Evolutionary conservation across 2,888 invertebrate genomes (phyloP), one percentile per base, ranked within the genome.

Genomic region (Chrysolina haemoptera): DNA sequence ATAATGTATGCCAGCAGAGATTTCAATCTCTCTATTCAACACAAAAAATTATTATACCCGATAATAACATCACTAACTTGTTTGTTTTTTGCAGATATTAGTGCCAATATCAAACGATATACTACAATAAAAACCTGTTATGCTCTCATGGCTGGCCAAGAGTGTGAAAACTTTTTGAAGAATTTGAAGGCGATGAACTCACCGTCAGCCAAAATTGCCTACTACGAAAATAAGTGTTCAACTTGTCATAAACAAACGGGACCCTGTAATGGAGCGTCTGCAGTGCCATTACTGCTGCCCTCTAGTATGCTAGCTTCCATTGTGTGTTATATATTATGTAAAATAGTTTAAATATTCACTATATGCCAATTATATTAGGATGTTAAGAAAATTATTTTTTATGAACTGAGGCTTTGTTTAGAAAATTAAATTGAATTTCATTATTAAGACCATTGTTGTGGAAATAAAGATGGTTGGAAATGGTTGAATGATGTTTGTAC

Each of bases 81-180:
- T 59, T 66, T 43, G 9, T 55, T 66, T 20, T 53, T 74, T 76
- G 3, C 62, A 76, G 76, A 65, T 50, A 43, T 53, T 1, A 18
- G 59, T 43, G 16, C 43, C 50, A 63, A 46, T 43, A n/a, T 68
- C 20, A 74, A 74, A 48, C 66, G 71, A 12, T 75, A 71, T 69
- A 70, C 43, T 48, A 71, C 71, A 16, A 16, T 71, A 1, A 77
- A 77, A 41, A 50, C 66, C 12, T 77, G 77, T 46, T 46, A 77
- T 27, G 20, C 65, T 10, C 22, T 35, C 6, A 73, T 74, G 65
- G 59, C 43, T 20, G 69, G 70, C 1, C 43, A 73, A 62, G 75
- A 73, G 53, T 77, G 77, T n/a, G 68, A 77, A 0, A 43, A 18
- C 1, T 73, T 75, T 35, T 41, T 67, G 70, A 77, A 77, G 46